A percentile compares a stretch with the other conserved stretches of the same genome.
Evolutionary conservation across 1,140 invertebrate species (phyloP).

Genomic region (Globodera ellingtonae): DNA sequence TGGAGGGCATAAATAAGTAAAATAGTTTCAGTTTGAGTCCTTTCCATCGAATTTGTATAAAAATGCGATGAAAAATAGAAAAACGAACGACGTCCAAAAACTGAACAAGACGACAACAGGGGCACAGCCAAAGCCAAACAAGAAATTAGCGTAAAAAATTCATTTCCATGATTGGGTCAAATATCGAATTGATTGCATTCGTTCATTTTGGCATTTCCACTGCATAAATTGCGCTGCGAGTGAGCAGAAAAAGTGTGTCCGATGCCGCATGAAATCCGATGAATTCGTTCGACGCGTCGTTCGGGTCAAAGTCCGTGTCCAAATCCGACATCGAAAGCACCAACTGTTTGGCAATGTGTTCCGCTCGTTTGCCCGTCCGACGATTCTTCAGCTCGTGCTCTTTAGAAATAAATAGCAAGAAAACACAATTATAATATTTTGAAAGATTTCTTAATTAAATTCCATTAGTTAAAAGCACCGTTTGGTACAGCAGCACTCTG

Average conservation of each 20-base stretch:
- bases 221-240: slow-evolving; percentile 31
- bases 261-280: slow-evolving; percentile 32
- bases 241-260: slow-evolving; percentile 31
- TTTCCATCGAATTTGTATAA: too few relatives aligned
- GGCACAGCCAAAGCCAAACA: too few relatives aligned
- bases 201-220: slow-evolving; percentile 11
- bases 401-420: slow-evolving; percentile 15
- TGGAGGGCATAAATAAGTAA: too few relatives aligned
- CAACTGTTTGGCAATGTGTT: slow-evolving; percentile 36
- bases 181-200: background rate
- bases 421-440: background rate
- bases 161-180: background rate
- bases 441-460: background rate
- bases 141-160: too few relatives aligned
- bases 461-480: slow-evolving; percentile 8
- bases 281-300: slow-evolving; percentile 27
- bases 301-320: slow-evolving; percentile 26
- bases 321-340: slow-evolving; percentile 30
- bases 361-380: slow-evolving; percentile 22
- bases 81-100: too few relatives aligned
- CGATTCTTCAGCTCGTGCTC: slow-evolving; percentile 35
- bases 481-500: slow-evolving; percentile 35
- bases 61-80: too few relatives aligned
- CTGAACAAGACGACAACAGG: too few relatives aligned
- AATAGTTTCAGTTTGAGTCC: too few relatives aligned